phyloP scores from a whole-genome alignment of 2,888 invertebrate genomes.

The Busseola fusca region DNA sequence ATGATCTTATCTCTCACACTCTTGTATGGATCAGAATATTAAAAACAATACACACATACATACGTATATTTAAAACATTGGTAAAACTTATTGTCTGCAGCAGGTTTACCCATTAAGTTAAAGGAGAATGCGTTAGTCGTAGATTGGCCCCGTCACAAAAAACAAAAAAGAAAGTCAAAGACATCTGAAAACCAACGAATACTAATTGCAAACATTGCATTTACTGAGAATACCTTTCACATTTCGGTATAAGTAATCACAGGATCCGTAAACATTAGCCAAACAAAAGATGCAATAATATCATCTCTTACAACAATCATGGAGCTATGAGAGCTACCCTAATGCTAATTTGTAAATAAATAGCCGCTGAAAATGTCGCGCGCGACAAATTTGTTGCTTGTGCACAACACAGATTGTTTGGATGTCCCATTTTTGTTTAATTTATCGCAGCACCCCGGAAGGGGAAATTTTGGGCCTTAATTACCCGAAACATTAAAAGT shows the following conservation, averaged over 20 bases:
- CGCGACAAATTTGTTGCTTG: slow-evolving; percentile 68
- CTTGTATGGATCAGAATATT: no score
- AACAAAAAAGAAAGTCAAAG: neutral
- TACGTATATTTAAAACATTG: no score
- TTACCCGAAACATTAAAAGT: slow-evolving; percentile 59
- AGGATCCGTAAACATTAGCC: slow-evolving; percentile 10
- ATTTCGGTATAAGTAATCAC: slow-evolving; percentile 5
- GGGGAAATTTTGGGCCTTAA: slow-evolving; percentile 57
- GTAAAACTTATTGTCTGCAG: no score
- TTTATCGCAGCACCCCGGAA: slow-evolving; percentile 63
- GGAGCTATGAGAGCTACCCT: slow-evolving; percentile 31
- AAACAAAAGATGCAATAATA: slow-evolving; percentile 29
- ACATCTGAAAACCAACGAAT: neutral
- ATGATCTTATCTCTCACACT: no score
- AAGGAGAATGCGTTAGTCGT: neutral
- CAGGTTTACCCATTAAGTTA: neutral
- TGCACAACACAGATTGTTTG: slow-evolving; percentile 71
- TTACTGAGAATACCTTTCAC: neutral
- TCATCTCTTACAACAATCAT: slow-evolving; percentile 27
- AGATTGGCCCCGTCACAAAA: neutral
- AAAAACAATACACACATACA: no score
- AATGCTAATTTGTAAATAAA: slow-evolving; percentile 59
- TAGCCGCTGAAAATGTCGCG: slow-evolving; percentile 58
- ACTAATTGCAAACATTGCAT: neutral
- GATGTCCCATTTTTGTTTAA: slow-evolving; percentile 74